These are phyloP conservation scores for Cabera pusaria DNA, from an alignment of 2,888 invertebrate species.

Conservation along the genomic window DNA sequence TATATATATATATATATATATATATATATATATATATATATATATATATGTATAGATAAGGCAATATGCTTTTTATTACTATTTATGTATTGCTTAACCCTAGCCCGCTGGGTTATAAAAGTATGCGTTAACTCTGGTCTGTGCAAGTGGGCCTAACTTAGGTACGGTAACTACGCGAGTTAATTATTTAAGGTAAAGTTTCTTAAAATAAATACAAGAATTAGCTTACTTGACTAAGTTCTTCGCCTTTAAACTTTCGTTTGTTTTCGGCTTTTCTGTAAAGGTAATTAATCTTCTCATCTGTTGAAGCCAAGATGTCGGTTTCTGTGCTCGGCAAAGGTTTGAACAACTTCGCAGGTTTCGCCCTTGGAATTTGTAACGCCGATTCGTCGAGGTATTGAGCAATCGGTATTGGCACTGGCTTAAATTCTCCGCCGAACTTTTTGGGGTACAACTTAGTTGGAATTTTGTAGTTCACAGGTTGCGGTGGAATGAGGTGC, in stretches of 20 bases:
- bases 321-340: constrained; percentile 53
- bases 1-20: too few species aligned
- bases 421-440: constrained; percentile 74
- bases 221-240: constrained; percentile 44
- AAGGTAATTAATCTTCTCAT: constrained; percentile 66
- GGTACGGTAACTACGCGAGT: too few species aligned
- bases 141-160: too few species aligned
- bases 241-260: constrained; percentile 65
- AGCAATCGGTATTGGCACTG: constrained; percentile 66
- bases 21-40: too few species aligned
- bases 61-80: too few species aligned
- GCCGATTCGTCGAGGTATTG: constrained; percentile 54
- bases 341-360: constrained; percentile 64
- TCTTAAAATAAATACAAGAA: constrained; percentile 19
- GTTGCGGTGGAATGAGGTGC: constrained; percentile 58
- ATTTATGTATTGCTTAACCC: too few species aligned
- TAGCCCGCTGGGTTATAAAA: too few species aligned
- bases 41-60: too few species aligned
- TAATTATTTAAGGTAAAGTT: constrained; percentile 17
- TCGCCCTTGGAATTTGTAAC: constrained; percentile 67
- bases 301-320: constrained; percentile 46
- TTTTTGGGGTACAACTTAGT: constrained; percentile 85
- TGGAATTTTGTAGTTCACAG: constrained; percentile 62
- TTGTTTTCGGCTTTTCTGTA: constrained; percentile 79
- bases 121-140: too few species aligned